Evolutionary conservation across 2,113 vertebrate genomes (phyloP).

Genomic region (Heterochromis multidens): DNA sequence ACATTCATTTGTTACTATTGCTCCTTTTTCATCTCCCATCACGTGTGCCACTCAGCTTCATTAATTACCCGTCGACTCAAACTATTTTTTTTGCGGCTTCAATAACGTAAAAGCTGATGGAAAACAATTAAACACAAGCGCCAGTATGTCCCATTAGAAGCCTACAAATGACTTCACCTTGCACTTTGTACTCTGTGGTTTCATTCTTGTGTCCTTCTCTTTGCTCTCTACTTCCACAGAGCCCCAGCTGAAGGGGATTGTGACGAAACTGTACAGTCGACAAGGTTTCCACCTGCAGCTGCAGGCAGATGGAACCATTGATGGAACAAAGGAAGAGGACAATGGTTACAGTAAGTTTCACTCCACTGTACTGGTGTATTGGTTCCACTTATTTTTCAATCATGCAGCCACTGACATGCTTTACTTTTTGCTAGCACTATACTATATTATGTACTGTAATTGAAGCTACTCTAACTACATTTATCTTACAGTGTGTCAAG

Average conservation of each 20-base stretch:
- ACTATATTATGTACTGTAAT: neutral
- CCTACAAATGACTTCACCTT: neutral
- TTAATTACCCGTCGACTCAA: neutral
- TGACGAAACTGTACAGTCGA: constrained; percentile 98
- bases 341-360: constrained; percentile 93
- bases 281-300: constrained; percentile 98
- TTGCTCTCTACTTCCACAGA: constrained; percentile 77
- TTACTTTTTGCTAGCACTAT: neutral
- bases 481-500: neutral
- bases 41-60: neutral
- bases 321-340: constrained; percentile 98
- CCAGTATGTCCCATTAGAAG: neutral
- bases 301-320: constrained; percentile 98
- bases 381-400: neutral
- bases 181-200: neutral
- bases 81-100: neutral
- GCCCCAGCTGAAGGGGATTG: constrained; percentile 99
- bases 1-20: neutral
- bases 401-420: neutral
- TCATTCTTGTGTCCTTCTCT: constrained; percentile 1
- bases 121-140: neutral
- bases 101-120: neutral
- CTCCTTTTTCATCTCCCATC: neutral
- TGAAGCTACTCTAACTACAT: accelerated
- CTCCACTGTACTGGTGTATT: neutral